These are phyloP conservation scores for Tapirus terrestris DNA, from an alignment of 2,113 vertebrate genomes.

Conservation along the genomic window DNA sequence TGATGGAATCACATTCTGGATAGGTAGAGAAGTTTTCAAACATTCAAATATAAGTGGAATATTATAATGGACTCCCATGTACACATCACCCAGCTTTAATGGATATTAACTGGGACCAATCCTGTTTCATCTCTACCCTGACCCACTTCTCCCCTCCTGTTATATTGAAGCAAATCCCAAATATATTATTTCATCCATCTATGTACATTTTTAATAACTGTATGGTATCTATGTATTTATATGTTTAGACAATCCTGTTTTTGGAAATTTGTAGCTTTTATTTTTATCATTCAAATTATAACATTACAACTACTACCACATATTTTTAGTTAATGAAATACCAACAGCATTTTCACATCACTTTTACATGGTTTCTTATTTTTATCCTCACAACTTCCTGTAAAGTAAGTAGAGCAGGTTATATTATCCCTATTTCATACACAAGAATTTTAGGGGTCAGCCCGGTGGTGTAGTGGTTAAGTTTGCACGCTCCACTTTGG, in stretches of 20 bases:
- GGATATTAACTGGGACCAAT: background rate
- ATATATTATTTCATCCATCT: background rate
- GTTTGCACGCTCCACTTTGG: no score
- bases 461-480: no score
- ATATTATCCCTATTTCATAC: background rate
- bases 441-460: background rate
- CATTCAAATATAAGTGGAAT: background rate
- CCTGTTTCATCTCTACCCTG: background rate
- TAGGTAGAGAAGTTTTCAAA: background rate
- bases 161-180: background rate
- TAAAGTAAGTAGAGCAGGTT: background rate
- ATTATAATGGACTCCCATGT: background rate
- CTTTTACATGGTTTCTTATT: background rate
- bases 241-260: background rate
- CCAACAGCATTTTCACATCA: background rate
- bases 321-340: background rate
- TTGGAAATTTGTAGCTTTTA: background rate
- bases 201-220: background rate
- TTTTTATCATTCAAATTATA: slow-evolving; percentile 10
- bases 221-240: background rate
- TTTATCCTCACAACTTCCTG: background rate
- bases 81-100: background rate
- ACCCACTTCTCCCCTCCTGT: background rate
- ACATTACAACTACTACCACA: background rate
- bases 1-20: background rate